Base-by-base conservation (phyloP, 2,888 invertebrate species). In the Cryptocephalus primarius region DNA sequence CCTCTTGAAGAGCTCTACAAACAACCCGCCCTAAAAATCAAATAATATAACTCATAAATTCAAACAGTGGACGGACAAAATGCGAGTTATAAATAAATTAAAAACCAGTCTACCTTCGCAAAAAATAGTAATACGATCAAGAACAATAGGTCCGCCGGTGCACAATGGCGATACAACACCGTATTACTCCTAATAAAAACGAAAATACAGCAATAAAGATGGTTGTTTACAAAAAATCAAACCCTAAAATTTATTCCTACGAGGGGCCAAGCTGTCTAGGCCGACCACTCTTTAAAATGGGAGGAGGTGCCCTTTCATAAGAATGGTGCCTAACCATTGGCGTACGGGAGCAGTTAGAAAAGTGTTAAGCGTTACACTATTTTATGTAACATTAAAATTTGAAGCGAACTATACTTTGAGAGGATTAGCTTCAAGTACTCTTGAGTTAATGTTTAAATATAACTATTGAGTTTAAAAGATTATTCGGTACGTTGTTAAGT, bases 181-280 rank as follows among this genome's bases (percentile, higher is more conserved):
- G 48, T 57, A 58, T 54, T 54, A 52, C 53, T 52, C 48, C 59
- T 51, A 60, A 60, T 62, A 62, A 61, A 62, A 59, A 55, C 55
- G 58, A 63, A 22, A 60, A 61, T 55, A 55, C 55, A 44, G 59
- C 52, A 61, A 60, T 63, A 64, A 65, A 63, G 59, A 62, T 62
- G 56, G 55, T 55, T 60, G 61, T 58, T 36, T 58, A 57, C 57
- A 64, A 65, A 66, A 66, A 66, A 63, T 61, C 59, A 63, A 63
- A 60, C 66, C 65, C 65, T 60, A 61, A 61, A 64, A 62, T 63
- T 60, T 55, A 60, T 60, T 60, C 55, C 54, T 55, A 56, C 57
- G 55, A 64, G 67, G 67, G 68, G 66, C 67, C 68, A 64, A 55
- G 62, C 66, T 53, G 67, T 68, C 67, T 65, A 60, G 60, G 52